Evolutionary conservation across 2,888 invertebrate species (phyloP), one percentile per base, ranked within the genome.

Genomic region (Luffia ferchaultella): DNA sequence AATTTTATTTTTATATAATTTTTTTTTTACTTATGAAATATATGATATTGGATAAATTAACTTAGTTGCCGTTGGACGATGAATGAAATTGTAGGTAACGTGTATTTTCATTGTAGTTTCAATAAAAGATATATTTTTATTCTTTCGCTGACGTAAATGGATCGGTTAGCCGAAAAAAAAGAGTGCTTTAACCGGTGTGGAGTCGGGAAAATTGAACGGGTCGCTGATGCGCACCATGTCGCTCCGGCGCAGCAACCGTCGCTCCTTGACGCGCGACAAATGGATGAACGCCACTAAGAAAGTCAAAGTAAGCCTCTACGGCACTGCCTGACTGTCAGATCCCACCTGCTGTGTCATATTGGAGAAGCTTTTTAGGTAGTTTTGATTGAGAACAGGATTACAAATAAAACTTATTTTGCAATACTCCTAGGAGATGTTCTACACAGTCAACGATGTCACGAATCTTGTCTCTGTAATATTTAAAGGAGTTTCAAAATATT

Each of bases 251-350:
- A 83, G 85, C 70, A 85, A 85, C 65, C 83, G 85, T 57, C 86
- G 76, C 64, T 67, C 71, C 55, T 64, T 68, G 52, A 68, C 79
- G 15, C 65, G 68, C 57, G 88, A 88, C 65, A 87, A 87, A 66
- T 90, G 91, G 90, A 88, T 86, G 67, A 86, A 72, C 57, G 89
- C 89, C 72, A 89, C 90, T 69, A 89, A 90, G 66, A 91, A 89
- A 88, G 89, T 90, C 75, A 89, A 90, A 86, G 91, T 92, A 90
- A 90, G 91, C 48, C 30, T 30, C 12, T 12, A 12, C 30, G 30
- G 30, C 30, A 30, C n/a, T n/a, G 30, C 30, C 30, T 30, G n/a
- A n/a, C n/a, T n/a, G n/a, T 30, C 30, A 12, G 3, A 7, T 12
- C 30, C 12, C 30, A 12, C 30, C 30, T 30, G 30, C n/a, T n/a